These are phyloP conservation scores for Saccostrea glomerata DNA, from an alignment of 1,140 invertebrate genomes.

Conservation along the genomic window DNA sequence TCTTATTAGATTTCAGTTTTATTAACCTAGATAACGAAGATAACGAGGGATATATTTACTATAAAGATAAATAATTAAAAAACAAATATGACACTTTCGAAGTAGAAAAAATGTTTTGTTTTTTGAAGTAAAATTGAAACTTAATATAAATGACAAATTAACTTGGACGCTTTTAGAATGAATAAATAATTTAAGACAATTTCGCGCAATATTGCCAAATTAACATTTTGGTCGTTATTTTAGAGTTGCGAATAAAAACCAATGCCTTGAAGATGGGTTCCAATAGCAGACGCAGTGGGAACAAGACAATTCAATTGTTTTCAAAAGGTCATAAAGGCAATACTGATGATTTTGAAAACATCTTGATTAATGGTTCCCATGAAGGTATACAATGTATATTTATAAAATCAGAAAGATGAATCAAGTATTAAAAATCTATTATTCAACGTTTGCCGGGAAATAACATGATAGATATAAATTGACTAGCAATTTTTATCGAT, in stretches of 20 bases:
- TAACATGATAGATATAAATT: too few species aligned
- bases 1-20: neutral
- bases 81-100: neutral
- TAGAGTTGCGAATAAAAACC: neutral
- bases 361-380: neutral
- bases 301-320: neutral
- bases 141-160: neutral
- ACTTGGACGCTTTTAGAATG: neutral
- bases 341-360: neutral
- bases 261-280: neutral
- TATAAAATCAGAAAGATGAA: neutral
- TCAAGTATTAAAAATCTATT: too few species aligned
- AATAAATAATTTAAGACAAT: constrained; percentile 5
- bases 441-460: too few species aligned
- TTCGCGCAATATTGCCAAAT: neutral
- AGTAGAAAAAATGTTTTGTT: neutral
- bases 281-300: neutral
- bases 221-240: neutral
- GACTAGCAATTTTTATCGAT: too few species aligned
- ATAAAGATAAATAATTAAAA: neutral
- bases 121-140: neutral
- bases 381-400: neutral
- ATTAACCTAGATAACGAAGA: too few species aligned
- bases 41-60: neutral
- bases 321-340: neutral